Percentiles rank a stretch among this genome's conserved stretches.
Evolutionary conservation across 2,797 vertebrate genomes (phyloP).

Genomic region (Apogon talboti): DNA sequence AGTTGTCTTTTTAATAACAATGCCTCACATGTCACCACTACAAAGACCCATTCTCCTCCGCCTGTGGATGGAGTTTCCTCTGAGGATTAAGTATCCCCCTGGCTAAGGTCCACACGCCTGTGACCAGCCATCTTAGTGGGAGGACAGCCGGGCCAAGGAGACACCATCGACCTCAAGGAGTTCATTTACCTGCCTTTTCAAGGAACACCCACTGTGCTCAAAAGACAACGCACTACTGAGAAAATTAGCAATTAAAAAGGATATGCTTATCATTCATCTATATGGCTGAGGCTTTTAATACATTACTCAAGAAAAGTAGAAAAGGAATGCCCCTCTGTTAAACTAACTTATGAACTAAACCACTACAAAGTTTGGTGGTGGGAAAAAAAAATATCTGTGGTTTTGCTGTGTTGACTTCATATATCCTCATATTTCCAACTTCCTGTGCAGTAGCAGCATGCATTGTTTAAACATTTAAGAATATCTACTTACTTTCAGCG

Average conservation of each 20-base stretch:
- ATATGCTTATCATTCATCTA: not conserved
- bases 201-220: not conserved
- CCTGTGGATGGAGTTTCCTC: constrained; percentile 76
- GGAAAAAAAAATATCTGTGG: too few species aligned
- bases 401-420: too few species aligned
- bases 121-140: constrained; percentile 26
- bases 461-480: too few species aligned
- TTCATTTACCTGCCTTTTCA: constrained; percentile 20
- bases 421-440: too few species aligned
- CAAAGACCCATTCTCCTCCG: constrained; percentile 74
- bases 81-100: constrained; percentile 71
- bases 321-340: too few species aligned
- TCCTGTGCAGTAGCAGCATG: too few species aligned
- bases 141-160: constrained; percentile 16
- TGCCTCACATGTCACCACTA: constrained; percentile 63
- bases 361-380: too few species aligned
- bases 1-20: constrained; percentile 59
- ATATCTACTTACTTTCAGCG: too few species aligned
- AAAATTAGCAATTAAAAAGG: not conserved
- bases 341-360: too few species aligned
- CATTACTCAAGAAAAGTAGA: not conserved
- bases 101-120: constrained; percentile 55
- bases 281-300: not conserved
- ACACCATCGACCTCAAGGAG: constrained; percentile 26
- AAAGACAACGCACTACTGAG: constrained; percentile 9